Percentiles rank a stretch among this genome's conserved stretches.
These are phyloP conservation scores for Vanacampus margaritifer DNA, from an alignment of 2,113 vertebrate genomes.

Conservation along the genomic window DNA sequence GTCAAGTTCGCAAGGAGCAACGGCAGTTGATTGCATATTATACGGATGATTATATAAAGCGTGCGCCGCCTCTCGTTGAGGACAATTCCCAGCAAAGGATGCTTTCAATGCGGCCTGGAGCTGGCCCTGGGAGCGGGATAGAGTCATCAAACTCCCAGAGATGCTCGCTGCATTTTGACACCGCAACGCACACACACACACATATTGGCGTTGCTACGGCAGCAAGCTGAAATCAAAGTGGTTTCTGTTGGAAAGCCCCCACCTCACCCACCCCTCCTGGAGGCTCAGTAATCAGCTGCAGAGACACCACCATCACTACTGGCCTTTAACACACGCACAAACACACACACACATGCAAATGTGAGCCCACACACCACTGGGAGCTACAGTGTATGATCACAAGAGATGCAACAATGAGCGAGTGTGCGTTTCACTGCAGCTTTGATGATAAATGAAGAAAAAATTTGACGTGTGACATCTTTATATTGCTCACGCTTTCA, in stretches of 20 bases:
- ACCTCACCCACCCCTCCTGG: slow-evolving; percentile 10
- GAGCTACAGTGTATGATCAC: slow-evolving; percentile 45
- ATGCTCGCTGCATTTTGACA: slow-evolving; percentile 45
- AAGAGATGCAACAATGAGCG: slow-evolving; percentile 28
- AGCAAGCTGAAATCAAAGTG: slow-evolving; percentile 61
- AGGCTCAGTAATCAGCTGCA: slow-evolving; percentile 49
- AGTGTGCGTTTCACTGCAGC: slow-evolving; percentile 25
- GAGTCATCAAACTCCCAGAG: slow-evolving; percentile 55
- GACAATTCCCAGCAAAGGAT: slow-evolving; percentile 14
- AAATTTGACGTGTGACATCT: slow-evolving; percentile 23
- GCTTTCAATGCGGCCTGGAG: slow-evolving; percentile 24
- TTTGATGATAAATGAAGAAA: slow-evolving; percentile 43
- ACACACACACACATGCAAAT: background rate
- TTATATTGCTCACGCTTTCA: background rate
- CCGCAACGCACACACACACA: slow-evolving; percentile 9
- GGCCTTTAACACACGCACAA: slow-evolving; percentile 17
- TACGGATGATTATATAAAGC: slow-evolving; percentile 5
- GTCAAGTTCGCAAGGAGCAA: slow-evolving; percentile 19
- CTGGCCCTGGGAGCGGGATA: slow-evolving; percentile 37
- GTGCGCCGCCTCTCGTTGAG: slow-evolving; percentile 16
- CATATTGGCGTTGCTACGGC: slow-evolving; percentile 62
- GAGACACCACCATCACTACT: slow-evolving; percentile 22
- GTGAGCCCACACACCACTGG: slow-evolving; percentile 18
- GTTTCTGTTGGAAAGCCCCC: slow-evolving; percentile 43
- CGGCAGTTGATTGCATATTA: slow-evolving; percentile 25